Evolutionary conservation across 2,888 invertebrate genomes (phyloP).

Genomic region (Lapara coniferarum): DNA sequence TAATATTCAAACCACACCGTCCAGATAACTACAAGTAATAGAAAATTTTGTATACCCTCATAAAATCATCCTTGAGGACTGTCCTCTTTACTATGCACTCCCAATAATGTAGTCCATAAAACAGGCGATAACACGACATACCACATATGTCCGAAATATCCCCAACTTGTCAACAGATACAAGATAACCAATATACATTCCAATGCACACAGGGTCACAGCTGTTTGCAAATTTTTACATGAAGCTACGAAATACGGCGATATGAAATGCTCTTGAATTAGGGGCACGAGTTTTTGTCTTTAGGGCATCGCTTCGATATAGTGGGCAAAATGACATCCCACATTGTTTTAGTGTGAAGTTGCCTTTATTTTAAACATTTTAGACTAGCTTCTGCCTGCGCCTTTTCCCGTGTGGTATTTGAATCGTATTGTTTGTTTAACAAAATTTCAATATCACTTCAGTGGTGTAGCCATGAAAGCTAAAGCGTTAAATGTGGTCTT

Average conservation of each 20-base stretch:
- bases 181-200: background rate
- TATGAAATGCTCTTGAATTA: background rate
- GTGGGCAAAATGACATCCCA: no score
- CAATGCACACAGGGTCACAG: slow-evolving; percentile 8
- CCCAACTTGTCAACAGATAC: slow-evolving; percentile 6
- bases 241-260: background rate
- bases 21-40: no score
- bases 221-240: background rate
- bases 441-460: no score
- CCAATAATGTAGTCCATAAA: background rate
- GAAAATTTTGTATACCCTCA: background rate
- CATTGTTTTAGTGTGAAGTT: no score
- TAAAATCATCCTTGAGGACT: background rate
- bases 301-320: no score
- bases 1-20: no score
- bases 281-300: background rate
- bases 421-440: no score
- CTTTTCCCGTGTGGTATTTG: no score
- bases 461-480: no score
- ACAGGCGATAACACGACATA: background rate
- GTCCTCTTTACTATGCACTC: background rate
- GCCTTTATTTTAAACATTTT: no score
- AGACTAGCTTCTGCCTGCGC: no score
- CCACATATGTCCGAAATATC: slow-evolving; percentile 2
- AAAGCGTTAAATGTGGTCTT: no score